These are phyloP conservation scores for Argyra leucocephala DNA, from an alignment of 2,888 invertebrate genomes.

Conservation along the genomic window DNA sequence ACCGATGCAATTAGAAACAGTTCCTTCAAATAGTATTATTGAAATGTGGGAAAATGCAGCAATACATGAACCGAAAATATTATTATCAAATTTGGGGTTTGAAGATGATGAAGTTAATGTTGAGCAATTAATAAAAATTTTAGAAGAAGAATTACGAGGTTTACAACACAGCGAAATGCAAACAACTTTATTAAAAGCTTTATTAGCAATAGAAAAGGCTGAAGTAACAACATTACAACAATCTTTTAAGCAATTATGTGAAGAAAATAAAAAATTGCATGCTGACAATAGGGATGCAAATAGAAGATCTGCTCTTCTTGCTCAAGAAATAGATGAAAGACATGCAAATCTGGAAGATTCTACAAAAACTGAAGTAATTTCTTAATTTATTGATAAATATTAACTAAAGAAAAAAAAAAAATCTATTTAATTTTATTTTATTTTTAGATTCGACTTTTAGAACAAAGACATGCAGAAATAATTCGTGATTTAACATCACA, in stretches of 20 bases:
- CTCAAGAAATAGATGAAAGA: slow-evolving; percentile 85
- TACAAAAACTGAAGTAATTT: slow-evolving; percentile 46
- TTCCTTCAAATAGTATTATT: slow-evolving; percentile 49
- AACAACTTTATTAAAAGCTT: slow-evolving; percentile 45
- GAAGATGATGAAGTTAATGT: slow-evolving; percentile 50
- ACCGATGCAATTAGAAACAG: slow-evolving; percentile 35
- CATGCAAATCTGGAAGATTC: slow-evolving; percentile 73
- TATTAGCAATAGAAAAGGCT: slow-evolving; percentile 56
- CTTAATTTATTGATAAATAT: background rate
- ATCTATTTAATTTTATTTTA: background rate
- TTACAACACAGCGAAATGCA: slow-evolving; percentile 41
- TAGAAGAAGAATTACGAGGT: slow-evolving; percentile 57
- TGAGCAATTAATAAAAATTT: slow-evolving; percentile 53
- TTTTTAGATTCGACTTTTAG: slow-evolving; percentile 54
- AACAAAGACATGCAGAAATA: slow-evolving; percentile 67
- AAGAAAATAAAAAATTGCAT: slow-evolving; percentile 72
- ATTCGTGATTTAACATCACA: slow-evolving; percentile 61
- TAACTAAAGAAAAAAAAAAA: background rate
- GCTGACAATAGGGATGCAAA: slow-evolving; percentile 73
- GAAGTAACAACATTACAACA: slow-evolving; percentile 54
- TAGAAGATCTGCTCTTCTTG: slow-evolving; percentile 66
- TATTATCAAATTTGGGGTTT: slow-evolving; percentile 62
- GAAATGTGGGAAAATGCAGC: slow-evolving; percentile 67
- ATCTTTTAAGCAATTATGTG: slow-evolving; percentile 55
- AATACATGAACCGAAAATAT: slow-evolving; percentile 53